Percentiles rank a stretch among this genome's conserved stretches.
Conservation (phyloP, 2,113 vertebrate genomes). For the Gymnocephalus cernua region DNA sequence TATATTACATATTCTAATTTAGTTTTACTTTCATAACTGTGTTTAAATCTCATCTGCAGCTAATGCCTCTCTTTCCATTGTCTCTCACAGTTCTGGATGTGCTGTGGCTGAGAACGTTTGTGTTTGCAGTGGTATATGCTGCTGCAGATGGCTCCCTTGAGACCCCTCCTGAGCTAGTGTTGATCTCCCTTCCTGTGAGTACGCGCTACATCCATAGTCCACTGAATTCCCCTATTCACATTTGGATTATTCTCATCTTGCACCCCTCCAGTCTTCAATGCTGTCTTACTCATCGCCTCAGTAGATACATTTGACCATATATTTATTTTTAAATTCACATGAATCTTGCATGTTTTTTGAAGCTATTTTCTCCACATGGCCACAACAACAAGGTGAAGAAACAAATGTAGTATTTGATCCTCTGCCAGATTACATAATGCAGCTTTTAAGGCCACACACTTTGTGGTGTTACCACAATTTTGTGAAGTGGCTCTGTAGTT, state of each 20-base stretch:
- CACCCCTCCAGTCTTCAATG: neutral
- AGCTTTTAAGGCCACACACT: neutral
- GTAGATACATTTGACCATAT: neutral
- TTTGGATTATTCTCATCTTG: slow-evolving; percentile 21
- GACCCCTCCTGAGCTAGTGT: slow-evolving; percentile 92
- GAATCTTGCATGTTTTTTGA: neutral
- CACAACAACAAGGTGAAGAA: neutral
- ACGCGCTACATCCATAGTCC: neutral
- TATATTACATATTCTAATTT: neutral
- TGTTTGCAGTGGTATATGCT: slow-evolving; percentile 93
- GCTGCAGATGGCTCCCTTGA: slow-evolving; percentile 92
- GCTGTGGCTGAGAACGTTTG: slow-evolving; percentile 93
- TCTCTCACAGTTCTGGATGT: slow-evolving; percentile 91
- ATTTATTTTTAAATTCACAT: neutral
- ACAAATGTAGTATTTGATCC: neutral
- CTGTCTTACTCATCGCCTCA: neutral
- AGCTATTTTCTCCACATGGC: neutral
- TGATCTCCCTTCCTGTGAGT: slow-evolving; percentile 92
- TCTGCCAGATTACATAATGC: neutral
- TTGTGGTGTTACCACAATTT: neutral
- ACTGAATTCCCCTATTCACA: neutral
- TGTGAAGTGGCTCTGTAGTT: neutral
- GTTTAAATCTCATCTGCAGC: neutral
- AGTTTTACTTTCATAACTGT: neutral
- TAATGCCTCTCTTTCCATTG: neutral